Evolutionary conservation across 2,113 vertebrate species (phyloP).

Genomic region (Toxotes chatareus): DNA sequence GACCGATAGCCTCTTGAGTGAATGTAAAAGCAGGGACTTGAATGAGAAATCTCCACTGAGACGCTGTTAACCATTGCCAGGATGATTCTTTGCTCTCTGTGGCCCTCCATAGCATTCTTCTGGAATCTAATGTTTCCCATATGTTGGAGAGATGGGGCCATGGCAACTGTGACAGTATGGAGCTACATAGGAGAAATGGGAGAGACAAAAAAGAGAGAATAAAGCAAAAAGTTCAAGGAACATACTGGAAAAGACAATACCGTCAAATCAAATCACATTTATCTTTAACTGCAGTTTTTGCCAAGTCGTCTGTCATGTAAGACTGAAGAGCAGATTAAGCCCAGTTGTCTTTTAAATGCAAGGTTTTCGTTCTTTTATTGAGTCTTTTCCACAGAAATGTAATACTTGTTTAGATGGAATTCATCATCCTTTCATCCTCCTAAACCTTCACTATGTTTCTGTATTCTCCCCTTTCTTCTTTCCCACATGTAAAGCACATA

Average conservation of each 20-base stretch:
- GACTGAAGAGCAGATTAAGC: slow-evolving; percentile 26
- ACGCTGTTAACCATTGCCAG: slow-evolving; percentile 69
- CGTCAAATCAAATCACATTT: slow-evolving; percentile 45
- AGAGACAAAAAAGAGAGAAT: slow-evolving; percentile 28
- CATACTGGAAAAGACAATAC: slow-evolving; percentile 17
- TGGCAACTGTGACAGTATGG: slow-evolving; percentile 48
- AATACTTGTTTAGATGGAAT: slow-evolving; percentile 35
- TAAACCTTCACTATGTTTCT: slow-evolving; percentile 22
- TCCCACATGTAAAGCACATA: slow-evolving; percentile 41
- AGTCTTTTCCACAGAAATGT: slow-evolving; percentile 51
- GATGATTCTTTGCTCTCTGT: slow-evolving; percentile 49
- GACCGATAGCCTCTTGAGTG: slow-evolving; percentile 22
- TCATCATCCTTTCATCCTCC: slow-evolving; percentile 42
- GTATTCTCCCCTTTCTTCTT: slow-evolving; percentile 22
- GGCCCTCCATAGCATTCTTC: slow-evolving; percentile 56
- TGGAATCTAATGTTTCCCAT: slow-evolving; percentile 76
- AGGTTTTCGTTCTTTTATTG: slow-evolving; percentile 45
- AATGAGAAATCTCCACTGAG: slow-evolving; percentile 51
- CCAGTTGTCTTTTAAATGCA: slow-evolving; percentile 18
- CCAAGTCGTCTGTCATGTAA: slow-evolving; percentile 30
- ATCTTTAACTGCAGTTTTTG: slow-evolving; percentile 39
- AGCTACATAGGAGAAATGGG: slow-evolving; percentile 32
- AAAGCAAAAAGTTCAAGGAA: slow-evolving; percentile 24
- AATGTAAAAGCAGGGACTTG: slow-evolving; percentile 41
- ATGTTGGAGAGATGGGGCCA: slow-evolving; percentile 57